Evolutionary conservation across 2,888 invertebrate species (phyloP), one percentile per base, ranked within the genome.

Genomic region (Crocallis elinguaria): DNA sequence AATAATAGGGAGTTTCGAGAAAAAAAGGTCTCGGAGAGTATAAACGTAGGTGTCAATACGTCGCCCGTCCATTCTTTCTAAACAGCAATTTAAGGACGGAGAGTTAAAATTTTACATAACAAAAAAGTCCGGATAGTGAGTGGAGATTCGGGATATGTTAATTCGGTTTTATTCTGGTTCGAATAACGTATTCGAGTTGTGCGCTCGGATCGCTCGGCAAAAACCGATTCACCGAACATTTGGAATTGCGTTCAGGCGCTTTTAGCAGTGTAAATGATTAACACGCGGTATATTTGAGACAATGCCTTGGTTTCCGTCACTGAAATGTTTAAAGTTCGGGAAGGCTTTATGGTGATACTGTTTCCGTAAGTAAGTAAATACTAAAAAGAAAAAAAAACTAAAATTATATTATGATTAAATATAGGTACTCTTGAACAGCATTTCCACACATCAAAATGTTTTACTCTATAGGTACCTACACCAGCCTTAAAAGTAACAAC

Each of bases 31-130:
- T 57, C 57, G 64, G 66, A 45, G 51, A 54, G 69, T 76, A 78
- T 73, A 61, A 65, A 84, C 79, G 87, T 88, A 85, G 88, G 88
- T 88, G 90, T 89, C 85, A 82, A 87, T 85, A 79, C 77, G 77
- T 75, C 74, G 61, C 60, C 45, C 59, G 64, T 61, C 58, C 57
- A 69, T 72, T 71, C 77, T 68, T 73, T 78, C 72, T 73, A 75
- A 75, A 72, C 75, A 73, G 69, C 75, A 76, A 82, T 84, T 81
- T 84, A 82, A 82, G 82, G 83, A 83, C 68, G 60, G 71, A 62
- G 72, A 76, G 75, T 84, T 77, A 72, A 75, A 77, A 73, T 80
- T 82, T 82, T 73, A 84, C 75, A 79, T 79, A 69, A 83, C 79
- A 86, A 84, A 86, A 83, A 83, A 76, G 62, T 70, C 62, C 57